A percentile compares a stretch with the other conserved stretches of the same genome.
phyloP scores from a whole-genome alignment of 2,113 vertebrate genomes.

The Trogon melanurus region DNA sequence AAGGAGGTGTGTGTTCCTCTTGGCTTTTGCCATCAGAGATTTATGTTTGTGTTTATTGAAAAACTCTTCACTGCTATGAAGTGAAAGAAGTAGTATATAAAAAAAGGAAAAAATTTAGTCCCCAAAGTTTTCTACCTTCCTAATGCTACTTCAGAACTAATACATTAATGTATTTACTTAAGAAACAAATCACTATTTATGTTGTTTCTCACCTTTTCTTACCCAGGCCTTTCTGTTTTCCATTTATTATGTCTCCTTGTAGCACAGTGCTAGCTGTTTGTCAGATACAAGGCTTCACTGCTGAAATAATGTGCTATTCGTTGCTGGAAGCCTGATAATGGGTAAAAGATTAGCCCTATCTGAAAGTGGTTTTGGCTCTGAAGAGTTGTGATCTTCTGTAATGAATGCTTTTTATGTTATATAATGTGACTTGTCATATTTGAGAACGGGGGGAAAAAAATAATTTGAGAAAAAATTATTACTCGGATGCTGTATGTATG shows the following conservation, averaged over 20 bases:
- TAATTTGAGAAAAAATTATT: not conserved
- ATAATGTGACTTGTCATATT: not conserved
- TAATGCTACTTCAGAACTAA: not conserved
- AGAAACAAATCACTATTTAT: not conserved
- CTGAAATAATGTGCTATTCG: constrained; percentile 31
- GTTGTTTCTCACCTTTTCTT: not conserved
- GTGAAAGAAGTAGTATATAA: not conserved
- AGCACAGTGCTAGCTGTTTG: not conserved
- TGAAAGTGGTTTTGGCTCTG: constrained; percentile 10
- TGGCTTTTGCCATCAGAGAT: not conserved
- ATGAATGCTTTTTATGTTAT: not conserved
- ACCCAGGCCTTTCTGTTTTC: not conserved
- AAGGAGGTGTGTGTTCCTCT: not conserved
- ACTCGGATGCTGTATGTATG: not conserved
- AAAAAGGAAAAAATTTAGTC: not conserved
- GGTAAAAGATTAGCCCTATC: not conserved
- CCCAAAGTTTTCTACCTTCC: not conserved
- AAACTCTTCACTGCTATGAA: not conserved
- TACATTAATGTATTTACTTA: not conserved
- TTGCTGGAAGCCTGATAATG: not conserved
- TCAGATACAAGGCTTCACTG: constrained; percentile 14
- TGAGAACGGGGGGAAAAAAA: not conserved
- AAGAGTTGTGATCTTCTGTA: not conserved
- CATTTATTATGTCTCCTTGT: not conserved
- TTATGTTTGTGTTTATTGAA: not conserved